Evolutionary conservation across 2,888 invertebrate genomes (phyloP).

Genomic region (Tinea trinotella): DNA sequence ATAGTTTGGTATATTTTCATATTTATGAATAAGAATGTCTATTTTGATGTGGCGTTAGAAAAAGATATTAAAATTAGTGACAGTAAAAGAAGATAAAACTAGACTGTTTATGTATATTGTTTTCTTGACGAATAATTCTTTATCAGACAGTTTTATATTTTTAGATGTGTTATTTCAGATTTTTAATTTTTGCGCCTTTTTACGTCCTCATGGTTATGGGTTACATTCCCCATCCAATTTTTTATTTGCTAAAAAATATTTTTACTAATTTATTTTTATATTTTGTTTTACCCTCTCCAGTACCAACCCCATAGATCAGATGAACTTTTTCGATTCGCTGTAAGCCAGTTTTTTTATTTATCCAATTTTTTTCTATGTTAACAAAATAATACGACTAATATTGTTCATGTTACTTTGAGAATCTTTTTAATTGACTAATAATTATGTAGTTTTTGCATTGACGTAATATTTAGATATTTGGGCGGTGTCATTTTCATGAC

Average conservation of each 20-base stretch:
- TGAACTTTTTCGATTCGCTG: conserved; percentile 72
- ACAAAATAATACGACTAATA: conserved; percentile 23
- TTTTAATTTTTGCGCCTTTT: neutral
- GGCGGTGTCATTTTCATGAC: neutral
- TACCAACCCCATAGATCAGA: conserved; percentile 71
- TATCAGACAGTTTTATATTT: neutral
- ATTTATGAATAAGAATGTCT: neutral
- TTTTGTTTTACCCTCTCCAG: conserved; percentile 50
- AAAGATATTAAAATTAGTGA: too few species aligned
- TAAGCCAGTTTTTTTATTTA: conserved; percentile 52
- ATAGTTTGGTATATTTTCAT: neutral
- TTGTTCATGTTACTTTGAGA: conserved; percentile 16
- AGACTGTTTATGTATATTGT: too few species aligned
- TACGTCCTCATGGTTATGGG: neutral
- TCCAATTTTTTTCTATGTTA: conserved; percentile 24
- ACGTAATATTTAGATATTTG: conserved; percentile 1
- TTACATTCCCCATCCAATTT: neutral
- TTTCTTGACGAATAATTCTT: neutral
- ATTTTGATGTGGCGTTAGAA: too few species aligned
- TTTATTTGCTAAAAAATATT: conserved; percentile 3
- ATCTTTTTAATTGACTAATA: conserved; percentile 16
- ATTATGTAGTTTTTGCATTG: conserved; percentile 15
- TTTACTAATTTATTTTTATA: conserved; percentile 45
- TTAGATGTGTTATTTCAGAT: neutral
- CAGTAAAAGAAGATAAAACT: too few species aligned